Base-by-base conservation (phyloP, 2,797 vertebrate species). In the Danio albolineatus region DNA sequence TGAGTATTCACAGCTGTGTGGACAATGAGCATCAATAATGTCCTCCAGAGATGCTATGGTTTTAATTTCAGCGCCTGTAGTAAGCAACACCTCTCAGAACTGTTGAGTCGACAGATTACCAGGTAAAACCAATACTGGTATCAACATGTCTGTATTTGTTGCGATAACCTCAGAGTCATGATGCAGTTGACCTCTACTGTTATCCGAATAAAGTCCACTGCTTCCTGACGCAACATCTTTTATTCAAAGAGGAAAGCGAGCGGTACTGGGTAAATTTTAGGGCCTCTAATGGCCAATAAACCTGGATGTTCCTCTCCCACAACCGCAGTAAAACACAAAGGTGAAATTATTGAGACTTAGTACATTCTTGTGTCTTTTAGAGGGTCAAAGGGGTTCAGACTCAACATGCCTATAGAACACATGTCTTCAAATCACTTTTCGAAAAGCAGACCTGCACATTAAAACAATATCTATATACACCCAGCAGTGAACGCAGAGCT, bases 211-310 rank as follows among this genome's bases (percentile, higher is more conserved):
- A 44, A 38, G 17, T 43, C 57, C 28, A 16, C 4, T 16, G 28
- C 57, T 44, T 19, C n/a, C 41, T 17, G 53, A 57, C 44, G 9
- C 36, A 89, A 91, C 90, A 92, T 87, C 92, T 81, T 85, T 89
- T 91, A 90, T 88, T 90, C 90, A 87, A 92, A 92, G 89, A 91
- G 86, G 83, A 89, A 92, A 93, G 92, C 90, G 90, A 88, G 87
- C 88, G 89, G 90, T 91, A 91, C 91, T 89, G 90, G 89, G 88
- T 89, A 91, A 59, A 87, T 82, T 66, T 82, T 49, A 73, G 82
- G 82, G 76, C 85, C 91, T 91, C 90, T 92, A 92, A 92, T 92
- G 89, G 90, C 90, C 92, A 91, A 90, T 93, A 92, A 93, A 94
- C 82, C 87, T 90, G 87, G 89, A 93, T 91, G 90, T 90, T 88